Percentiles rank a stretch among this genome's conserved stretches.
These are phyloP conservation scores for Diorhabda carinulata DNA, from an alignment of 1,140 invertebrate species.

Conservation along the genomic window DNA sequence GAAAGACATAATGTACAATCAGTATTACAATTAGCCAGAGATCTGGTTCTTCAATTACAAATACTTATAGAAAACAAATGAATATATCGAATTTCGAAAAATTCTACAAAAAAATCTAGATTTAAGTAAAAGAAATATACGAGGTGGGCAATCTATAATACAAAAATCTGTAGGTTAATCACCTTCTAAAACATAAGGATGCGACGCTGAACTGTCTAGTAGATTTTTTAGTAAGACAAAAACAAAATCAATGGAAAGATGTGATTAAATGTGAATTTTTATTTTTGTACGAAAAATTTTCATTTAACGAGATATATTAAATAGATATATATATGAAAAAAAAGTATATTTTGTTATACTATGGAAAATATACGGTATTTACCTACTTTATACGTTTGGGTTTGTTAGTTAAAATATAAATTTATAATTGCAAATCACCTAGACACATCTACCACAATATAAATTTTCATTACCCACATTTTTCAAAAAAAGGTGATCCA, in stretches of 20 bases:
- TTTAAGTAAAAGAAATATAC: not conserved
- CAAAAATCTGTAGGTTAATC: not conserved
- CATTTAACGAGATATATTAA: not conserved
- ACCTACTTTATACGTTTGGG: too few species aligned
- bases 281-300: not conserved
- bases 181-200: too few species aligned
- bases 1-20: slow-evolving; percentile 83
- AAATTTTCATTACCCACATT: too few species aligned
- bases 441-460: too few species aligned
- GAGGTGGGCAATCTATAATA: not conserved
- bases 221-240: too few species aligned
- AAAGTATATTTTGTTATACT: too few species aligned
- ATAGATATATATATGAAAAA: too few species aligned
- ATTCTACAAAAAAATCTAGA: not conserved
- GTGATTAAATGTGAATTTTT: not conserved
- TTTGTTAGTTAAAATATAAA: too few species aligned
- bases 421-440: too few species aligned
- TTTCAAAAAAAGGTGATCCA: too few species aligned
- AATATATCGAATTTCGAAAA: not conserved
- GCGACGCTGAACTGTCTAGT: too few species aligned
- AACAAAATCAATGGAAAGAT: not conserved
- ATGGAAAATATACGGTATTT: too few species aligned
- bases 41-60: slow-evolving; percentile 82
- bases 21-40: slow-evolving; percentile 75
- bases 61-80: slow-evolving; percentile 86